These are phyloP conservation scores for Pyrocoelia pectoralis DNA, from an alignment of 2,888 invertebrate genomes.

Conservation along the genomic window DNA sequence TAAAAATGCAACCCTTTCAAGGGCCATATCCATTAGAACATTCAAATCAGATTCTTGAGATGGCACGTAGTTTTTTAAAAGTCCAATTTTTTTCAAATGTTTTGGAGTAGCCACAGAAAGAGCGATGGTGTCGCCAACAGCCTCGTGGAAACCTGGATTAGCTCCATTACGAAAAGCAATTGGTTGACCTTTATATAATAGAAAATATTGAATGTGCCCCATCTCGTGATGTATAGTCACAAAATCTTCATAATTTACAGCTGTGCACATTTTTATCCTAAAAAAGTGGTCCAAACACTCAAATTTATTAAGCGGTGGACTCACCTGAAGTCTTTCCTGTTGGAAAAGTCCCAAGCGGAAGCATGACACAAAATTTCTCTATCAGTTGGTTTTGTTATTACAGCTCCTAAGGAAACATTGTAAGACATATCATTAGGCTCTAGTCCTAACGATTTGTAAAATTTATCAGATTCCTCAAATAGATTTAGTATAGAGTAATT, in stretches of 20 bases:
- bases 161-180: slow-evolving; percentile 63
- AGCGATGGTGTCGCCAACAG: slow-evolving; percentile 69
- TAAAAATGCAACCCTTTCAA: slow-evolving; percentile 62
- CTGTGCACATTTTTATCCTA: slow-evolving; percentile 62
- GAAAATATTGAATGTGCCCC: slow-evolving; percentile 72
- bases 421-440: slow-evolving; percentile 67
- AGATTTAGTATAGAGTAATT: slow-evolving; percentile 60
- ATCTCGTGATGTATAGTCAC: slow-evolving; percentile 78
- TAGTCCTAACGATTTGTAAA: slow-evolving; percentile 68
- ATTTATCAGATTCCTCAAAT: slow-evolving; percentile 68
- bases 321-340: slow-evolving; percentile 71
- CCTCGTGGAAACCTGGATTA: slow-evolving; percentile 70
- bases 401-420: slow-evolving; percentile 59
- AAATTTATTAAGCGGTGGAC: background rate
- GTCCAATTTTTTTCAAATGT: slow-evolving; percentile 60
- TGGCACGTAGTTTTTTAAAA: slow-evolving; percentile 56
- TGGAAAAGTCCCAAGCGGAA: slow-evolving; percentile 75
- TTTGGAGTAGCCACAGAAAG: slow-evolving; percentile 65
- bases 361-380: slow-evolving; percentile 70
- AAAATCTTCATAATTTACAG: slow-evolving; percentile 65
- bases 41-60: slow-evolving; percentile 59
- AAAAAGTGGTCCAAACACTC: background rate
- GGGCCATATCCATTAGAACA: slow-evolving; percentile 60
- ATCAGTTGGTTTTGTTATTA: slow-evolving; percentile 66
- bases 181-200: slow-evolving; percentile 66